Evolutionary conservation across 2,113 vertebrate species (phyloP), one percentile per base, ranked within the genome.

Genomic region (Bubo bubo): DNA sequence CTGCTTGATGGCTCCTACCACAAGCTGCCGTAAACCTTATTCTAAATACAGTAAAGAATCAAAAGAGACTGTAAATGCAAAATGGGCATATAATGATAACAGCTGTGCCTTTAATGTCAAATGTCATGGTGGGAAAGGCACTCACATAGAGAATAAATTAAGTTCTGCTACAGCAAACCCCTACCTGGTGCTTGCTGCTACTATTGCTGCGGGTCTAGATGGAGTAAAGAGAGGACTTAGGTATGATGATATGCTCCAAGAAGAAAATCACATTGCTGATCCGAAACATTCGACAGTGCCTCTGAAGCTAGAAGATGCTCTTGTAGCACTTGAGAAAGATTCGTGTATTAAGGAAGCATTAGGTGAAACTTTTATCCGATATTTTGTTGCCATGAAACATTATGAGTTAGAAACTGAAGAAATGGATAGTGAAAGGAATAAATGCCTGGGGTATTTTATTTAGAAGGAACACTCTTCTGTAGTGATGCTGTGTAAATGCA

Each of bases 381-480:
- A 99, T 83, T 99, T 99, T 96, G 97, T 99, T 47, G 99, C 98
- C 76, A 98, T 99, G 98, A 99, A 99, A 94, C 99, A 97, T 71
- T 98, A 99, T 84, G 99, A 99, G 95, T 98, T 99, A 88, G 99
- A 99, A 98, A 99, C 98, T 6, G 98, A 99, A 97, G 98, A 99
- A 96, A 93, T 98, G 73, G 99, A 99, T 72, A 97, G 98, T 0
- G 99, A 99, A 94, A 98, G 99, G 75, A 99, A 99, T 96, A 99
- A 99, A 96, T 99, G 99, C 94, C 96, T 99, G 62, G 99, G 99
- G 37, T 99, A 99, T 97, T 99, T 99, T 79, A 99, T 99, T 96
- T 99, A 99, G 96, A 92, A 62, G 41, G 39, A 41, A 7, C 14
- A 32, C 8, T 56, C 17, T 68, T 80, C 41, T 90, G 62, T 55